Evolutionary conservation across 2,797 vertebrate genomes (phyloP).

Genomic region (Furcifer pardalis): DNA sequence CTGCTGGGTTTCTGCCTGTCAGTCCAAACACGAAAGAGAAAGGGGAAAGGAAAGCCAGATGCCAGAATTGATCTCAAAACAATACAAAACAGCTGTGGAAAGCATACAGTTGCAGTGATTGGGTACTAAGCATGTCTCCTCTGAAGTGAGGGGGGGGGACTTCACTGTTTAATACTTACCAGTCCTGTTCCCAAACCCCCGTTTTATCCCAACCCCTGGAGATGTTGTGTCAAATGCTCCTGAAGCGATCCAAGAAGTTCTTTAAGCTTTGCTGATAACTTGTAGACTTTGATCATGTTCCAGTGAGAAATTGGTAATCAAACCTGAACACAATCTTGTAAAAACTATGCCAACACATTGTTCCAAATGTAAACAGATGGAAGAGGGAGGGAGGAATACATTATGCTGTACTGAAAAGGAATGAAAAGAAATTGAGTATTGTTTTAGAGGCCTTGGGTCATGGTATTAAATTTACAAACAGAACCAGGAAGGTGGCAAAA

Average conservation of each 20-base stretch:
- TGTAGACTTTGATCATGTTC: background rate
- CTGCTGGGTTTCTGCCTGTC: background rate
- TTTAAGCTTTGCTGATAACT: conserved; percentile 24
- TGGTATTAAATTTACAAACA: background rate
- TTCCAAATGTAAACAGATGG: conserved; percentile 37
- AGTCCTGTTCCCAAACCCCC: background rate
- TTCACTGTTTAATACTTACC: background rate
- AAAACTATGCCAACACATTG: conserved; percentile 4
- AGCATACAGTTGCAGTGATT: background rate
- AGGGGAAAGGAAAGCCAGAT: background rate
- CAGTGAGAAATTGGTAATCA: conserved; percentile 26
- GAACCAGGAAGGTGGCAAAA: background rate
- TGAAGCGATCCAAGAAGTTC: conserved; percentile 36
- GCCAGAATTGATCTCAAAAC: background rate
- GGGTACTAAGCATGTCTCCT: conserved; percentile 2
- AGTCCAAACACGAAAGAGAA: conserved; percentile 4
- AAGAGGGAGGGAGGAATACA: background rate
- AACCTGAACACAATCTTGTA: conserved; percentile 11
- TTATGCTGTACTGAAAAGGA: conserved; percentile 26
- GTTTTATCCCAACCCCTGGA: background rate
- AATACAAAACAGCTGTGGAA: background rate
- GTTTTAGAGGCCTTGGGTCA: conserved; percentile 10
- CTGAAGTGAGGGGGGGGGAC: conserved; percentile 5
- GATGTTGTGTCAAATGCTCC: conserved; percentile 20
- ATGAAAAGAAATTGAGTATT: conserved; percentile 12